Conservation (phyloP, 2,797 vertebrate species). For the Muscicapa striata region DNA sequence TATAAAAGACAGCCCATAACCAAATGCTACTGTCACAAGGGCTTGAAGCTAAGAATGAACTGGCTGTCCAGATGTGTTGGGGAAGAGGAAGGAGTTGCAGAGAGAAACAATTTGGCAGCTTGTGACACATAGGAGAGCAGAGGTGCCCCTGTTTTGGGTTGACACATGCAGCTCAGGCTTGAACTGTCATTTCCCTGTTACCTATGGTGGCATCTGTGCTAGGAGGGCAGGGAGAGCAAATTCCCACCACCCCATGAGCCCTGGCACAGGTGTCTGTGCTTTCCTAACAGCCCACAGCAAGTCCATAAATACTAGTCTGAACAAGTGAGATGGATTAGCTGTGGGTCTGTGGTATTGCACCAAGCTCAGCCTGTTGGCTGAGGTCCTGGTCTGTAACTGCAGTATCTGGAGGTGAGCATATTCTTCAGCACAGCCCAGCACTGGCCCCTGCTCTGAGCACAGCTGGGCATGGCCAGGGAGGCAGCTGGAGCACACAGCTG, state of each 20-base stretch:
- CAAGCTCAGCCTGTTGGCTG: background rate
- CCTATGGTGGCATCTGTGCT: background rate
- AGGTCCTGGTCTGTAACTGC: background rate
- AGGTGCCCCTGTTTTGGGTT: background rate
- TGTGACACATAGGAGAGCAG: fast-evolving
- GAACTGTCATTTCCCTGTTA: background rate
- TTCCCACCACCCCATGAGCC: background rate
- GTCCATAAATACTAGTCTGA: background rate
- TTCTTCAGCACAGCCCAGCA: background rate
- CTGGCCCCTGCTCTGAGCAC: background rate
- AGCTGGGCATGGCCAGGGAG: background rate
- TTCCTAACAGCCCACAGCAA: background rate
- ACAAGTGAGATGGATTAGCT: fast-evolving
- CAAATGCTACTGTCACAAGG: background rate
- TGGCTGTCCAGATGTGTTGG: fast-evolving
- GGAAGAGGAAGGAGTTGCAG: background rate
- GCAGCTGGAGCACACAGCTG: background rate
- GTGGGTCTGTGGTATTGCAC: background rate
- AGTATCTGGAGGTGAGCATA: too few species aligned
- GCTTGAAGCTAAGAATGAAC: background rate
- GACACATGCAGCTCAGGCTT: background rate
- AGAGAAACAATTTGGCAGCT: background rate
- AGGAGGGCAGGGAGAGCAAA: background rate
- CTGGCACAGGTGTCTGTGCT: background rate
- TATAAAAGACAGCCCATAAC: background rate